phyloP scores from a whole-genome alignment of 37 sponge, comb jelly and placozoan genomes.

The Chondrilla cf. caribensis region DNA sequence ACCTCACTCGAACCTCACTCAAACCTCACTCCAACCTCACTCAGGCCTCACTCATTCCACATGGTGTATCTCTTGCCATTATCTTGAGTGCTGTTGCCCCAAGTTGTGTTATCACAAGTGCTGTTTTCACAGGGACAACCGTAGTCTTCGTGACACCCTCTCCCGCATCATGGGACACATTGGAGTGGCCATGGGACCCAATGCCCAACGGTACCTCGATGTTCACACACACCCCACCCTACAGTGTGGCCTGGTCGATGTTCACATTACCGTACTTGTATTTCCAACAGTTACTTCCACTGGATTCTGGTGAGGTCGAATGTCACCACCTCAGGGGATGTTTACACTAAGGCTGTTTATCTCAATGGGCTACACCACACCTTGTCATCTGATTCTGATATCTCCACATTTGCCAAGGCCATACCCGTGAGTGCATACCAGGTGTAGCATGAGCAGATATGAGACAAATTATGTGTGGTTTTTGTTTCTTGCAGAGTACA shows the following conservation, averaged over 20 bases:
- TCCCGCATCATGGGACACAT: slow-evolving; percentile 5
- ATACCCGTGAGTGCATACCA: slow-evolving; percentile 33
- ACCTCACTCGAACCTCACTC: no score
- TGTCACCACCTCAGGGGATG: slow-evolving; percentile 32
- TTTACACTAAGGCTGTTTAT: slow-evolving; percentile 47
- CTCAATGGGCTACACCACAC: slow-evolving; percentile 65
- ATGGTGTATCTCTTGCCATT: no score
- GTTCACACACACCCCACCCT: no score
- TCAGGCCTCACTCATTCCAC: no score
- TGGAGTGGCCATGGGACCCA: not conserved
- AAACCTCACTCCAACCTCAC: no score
- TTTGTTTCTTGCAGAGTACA: not conserved
- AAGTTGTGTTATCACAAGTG: no score
- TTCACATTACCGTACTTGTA: no score
- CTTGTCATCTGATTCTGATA: not conserved
- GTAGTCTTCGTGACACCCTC: not conserved
- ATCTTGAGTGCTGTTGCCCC: no score
- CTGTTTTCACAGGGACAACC: not conserved
- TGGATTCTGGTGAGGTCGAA: slow-evolving; percentile 55
- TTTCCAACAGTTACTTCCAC: slow-evolving; percentile 52
- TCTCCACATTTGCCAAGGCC: not conserved
- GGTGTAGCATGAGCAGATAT: not conserved
- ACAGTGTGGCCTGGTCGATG: no score
- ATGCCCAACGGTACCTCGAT: not conserved
- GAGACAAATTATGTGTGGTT: not conserved